Conservation (phyloP, 1,140 invertebrate species). For the Zaprionus gabonicus region DNA sequence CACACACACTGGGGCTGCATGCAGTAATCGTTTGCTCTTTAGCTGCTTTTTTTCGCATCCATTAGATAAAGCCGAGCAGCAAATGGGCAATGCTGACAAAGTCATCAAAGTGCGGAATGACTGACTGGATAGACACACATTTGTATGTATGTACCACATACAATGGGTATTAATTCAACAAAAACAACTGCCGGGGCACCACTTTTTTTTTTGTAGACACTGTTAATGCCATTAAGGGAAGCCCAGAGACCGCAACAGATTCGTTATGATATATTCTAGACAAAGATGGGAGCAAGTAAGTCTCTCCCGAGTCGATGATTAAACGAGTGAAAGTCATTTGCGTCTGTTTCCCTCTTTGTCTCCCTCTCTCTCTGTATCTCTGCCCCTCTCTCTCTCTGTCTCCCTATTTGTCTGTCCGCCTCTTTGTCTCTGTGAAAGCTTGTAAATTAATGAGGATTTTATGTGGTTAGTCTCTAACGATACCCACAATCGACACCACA, state of each 20-base stretch:
- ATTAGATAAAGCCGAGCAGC: constrained; percentile 45
- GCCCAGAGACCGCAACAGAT: constrained; percentile 1
- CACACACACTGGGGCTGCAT: neutral
- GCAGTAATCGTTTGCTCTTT: constrained; percentile 30
- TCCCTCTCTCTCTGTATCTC: neutral
- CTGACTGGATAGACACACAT: neutral
- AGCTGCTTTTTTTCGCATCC: constrained; percentile 13
- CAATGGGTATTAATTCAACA: constrained; percentile 52
- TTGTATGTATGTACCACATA: constrained; percentile 1
- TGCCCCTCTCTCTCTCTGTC: neutral
- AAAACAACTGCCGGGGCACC: constrained; percentile 44
- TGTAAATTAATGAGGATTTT: constrained; percentile 66
- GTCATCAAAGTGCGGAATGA: constrained; percentile 45
- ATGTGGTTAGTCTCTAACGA: constrained; percentile 59
- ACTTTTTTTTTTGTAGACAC: constrained; percentile 35
- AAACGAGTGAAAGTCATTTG: constrained; percentile 69
- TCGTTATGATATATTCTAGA: constrained; percentile 39
- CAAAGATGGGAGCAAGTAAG: constrained; percentile 28
- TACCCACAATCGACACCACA: constrained; percentile 39
- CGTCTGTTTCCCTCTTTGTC: neutral
- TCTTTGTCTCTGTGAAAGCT: constrained; percentile 56
- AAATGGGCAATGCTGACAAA: constrained; percentile 47
- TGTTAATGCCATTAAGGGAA: constrained; percentile 64
- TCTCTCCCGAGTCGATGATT: constrained; percentile 38
- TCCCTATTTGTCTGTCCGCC: neutral